Evolutionary conservation across 1,140 invertebrate species (phyloP).

Genomic region (Drosophila asahinai): DNA sequence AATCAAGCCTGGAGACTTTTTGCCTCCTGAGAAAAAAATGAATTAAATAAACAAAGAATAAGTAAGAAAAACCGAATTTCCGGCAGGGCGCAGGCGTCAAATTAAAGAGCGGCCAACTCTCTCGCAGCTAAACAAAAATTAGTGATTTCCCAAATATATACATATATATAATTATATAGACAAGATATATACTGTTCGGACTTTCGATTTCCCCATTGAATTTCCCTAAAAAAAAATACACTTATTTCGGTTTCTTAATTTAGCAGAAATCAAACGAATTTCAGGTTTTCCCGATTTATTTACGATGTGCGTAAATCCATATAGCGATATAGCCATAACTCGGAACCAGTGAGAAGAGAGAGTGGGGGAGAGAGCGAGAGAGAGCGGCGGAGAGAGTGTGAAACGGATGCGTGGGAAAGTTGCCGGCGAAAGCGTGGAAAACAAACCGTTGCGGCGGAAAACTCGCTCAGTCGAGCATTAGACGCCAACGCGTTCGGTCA

Average conservation of each 20-base stretch:
- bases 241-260: conserved; percentile 28
- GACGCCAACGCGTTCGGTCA: conserved; percentile 74
- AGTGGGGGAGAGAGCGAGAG: background rate
- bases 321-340: conserved; percentile 14
- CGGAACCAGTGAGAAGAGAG: background rate
- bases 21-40: background rate
- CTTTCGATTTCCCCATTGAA: background rate
- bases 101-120: conserved; percentile 30
- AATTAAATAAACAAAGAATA: background rate
- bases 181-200: background rate
- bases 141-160: conserved; percentile 23
- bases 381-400: conserved; percentile 28
- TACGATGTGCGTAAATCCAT: conserved; percentile 27
- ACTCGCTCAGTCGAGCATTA: conserved; percentile 78
- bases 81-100: conserved; percentile 38
- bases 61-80: conserved; percentile 22
- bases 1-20: conserved; percentile 28
- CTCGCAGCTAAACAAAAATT: conserved; percentile 16
- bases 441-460: conserved; percentile 56
- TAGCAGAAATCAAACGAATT: conserved; percentile 39
- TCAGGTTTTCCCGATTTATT: conserved; percentile 26
- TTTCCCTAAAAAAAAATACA: background rate
- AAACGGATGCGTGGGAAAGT: conserved; percentile 52
- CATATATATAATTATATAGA: background rate
- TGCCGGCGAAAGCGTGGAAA: conserved; percentile 71